These are phyloP conservation scores for Synergus gifuensis DNA, from an alignment of 2,888 invertebrate species.

Conservation along the genomic window DNA sequence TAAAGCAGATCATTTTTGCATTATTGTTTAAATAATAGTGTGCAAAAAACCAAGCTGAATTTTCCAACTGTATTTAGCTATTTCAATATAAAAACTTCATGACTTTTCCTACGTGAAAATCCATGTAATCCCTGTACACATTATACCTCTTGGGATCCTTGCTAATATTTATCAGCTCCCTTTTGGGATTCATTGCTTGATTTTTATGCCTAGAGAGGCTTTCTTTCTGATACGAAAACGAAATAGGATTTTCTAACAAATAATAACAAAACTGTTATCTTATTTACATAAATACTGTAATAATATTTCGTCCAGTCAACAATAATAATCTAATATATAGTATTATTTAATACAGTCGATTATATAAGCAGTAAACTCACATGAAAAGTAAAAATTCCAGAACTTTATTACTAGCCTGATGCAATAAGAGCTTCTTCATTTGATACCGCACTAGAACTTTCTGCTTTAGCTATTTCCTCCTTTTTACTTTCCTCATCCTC, in stretches of 20 bases:
- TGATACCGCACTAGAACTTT: conserved; percentile 11
- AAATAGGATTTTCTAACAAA: not conserved
- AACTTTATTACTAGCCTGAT: not conserved
- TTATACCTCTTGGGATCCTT: too few relatives aligned
- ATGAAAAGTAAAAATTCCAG: not conserved
- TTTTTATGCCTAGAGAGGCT: too few relatives aligned
- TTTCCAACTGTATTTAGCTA: too few relatives aligned
- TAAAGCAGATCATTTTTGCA: not conserved
- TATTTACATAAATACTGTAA: not conserved
- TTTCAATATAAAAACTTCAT: too few relatives aligned
- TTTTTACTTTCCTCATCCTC: conserved; percentile 66
- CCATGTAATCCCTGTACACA: too few relatives aligned
- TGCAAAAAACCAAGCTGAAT: too few relatives aligned
- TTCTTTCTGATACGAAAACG: not conserved
- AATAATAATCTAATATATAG: not conserved
- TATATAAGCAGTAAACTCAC: not conserved
- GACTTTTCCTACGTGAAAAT: too few relatives aligned
- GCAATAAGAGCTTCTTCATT: conserved; percentile 16
- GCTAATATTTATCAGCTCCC: too few relatives aligned
- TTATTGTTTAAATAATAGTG: too few relatives aligned
- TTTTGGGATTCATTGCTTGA: too few relatives aligned
- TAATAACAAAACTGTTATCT: not conserved
- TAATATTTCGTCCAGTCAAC: not conserved
- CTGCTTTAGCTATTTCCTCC: conserved; percentile 44
- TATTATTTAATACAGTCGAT: not conserved